phyloP scores from a whole-genome alignment of 2,113 vertebrate genomes.

The Marcusenius ussheri region DNA sequence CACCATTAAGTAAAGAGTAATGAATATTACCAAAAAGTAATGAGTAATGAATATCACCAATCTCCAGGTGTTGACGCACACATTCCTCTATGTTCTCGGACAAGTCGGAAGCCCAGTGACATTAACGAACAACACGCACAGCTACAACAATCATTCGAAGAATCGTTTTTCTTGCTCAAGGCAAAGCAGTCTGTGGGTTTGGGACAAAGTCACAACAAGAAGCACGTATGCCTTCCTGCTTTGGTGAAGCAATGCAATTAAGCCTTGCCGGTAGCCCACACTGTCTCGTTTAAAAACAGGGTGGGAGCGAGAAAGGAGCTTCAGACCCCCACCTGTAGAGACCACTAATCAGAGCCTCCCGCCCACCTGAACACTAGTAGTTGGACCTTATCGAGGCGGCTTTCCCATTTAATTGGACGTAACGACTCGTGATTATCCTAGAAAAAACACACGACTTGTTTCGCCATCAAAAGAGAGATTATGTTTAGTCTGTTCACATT shows the following conservation, averaged over 20 bases:
- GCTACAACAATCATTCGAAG: background rate
- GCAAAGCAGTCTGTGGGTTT: background rate
- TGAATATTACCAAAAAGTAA: too few relatives aligned
- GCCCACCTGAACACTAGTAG: background rate
- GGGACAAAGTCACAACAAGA: background rate
- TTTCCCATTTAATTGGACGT: conserved; percentile 27
- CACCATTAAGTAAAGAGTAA: too few relatives aligned
- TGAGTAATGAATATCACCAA: background rate
- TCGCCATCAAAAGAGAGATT: conserved; percentile 19
- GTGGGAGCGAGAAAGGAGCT: background rate
- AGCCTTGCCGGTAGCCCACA: background rate
- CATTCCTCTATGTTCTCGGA: background rate
- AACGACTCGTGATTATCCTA: conserved; percentile 26
- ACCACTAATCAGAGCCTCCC: background rate
- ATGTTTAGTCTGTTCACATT: conserved; percentile 39
- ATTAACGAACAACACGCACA: background rate
- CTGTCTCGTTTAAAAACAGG: background rate
- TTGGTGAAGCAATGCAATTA: background rate
- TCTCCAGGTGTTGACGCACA: background rate
- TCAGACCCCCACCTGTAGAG: background rate
- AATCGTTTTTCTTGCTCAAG: background rate
- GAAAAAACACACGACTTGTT: conserved; percentile 25
- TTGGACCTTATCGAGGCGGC: background rate
- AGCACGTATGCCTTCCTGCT: background rate
- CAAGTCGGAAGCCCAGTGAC: background rate